Conservation (phyloP, 2,888 invertebrate genomes). For the Thereva nobilitata region DNA sequence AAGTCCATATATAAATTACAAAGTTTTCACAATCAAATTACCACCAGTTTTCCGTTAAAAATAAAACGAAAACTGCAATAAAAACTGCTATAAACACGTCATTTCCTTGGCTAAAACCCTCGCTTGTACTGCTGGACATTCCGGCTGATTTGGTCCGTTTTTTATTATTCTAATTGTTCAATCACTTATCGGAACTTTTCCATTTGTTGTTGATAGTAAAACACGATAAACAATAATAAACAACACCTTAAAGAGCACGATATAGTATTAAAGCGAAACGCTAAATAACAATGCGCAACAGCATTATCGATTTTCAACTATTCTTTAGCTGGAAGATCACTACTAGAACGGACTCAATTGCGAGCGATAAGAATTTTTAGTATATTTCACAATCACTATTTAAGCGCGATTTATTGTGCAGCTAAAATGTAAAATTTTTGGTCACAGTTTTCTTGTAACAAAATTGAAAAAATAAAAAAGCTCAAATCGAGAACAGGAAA, state of each 20-base stretch:
- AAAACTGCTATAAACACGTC: conserved; percentile 24
- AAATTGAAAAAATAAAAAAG: not conserved
- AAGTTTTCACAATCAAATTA: too few relatives aligned
- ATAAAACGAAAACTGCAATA: not conserved
- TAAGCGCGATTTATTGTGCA: too few relatives aligned
- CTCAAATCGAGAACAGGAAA: conserved; percentile 2
- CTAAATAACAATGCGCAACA: conserved; percentile 19
- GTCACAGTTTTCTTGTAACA: not conserved
- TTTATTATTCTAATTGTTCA: conserved; percentile 4
- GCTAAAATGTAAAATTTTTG: not conserved
- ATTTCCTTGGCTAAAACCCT: conserved; percentile 16
- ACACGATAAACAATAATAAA: conserved; percentile 4
- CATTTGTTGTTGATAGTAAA: not conserved
- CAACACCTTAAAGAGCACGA: conserved; percentile 7
- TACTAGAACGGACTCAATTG: too few relatives aligned
- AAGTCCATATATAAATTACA: too few relatives aligned
- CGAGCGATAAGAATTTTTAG: too few relatives aligned
- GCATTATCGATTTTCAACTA: conserved; percentile 23
- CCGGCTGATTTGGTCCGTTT: not conserved
- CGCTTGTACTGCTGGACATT: not conserved
- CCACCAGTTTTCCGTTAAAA: too few relatives aligned
- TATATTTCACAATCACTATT: too few relatives aligned
- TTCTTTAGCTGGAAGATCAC: not conserved
- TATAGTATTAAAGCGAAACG: not conserved
- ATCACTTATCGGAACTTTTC: conserved; percentile 14